A percentile compares a stretch with the other conserved stretches of the same genome.
Evolutionary conservation across 2,888 invertebrate species (phyloP).

Genomic region (Callosobruchus maculatus): DNA sequence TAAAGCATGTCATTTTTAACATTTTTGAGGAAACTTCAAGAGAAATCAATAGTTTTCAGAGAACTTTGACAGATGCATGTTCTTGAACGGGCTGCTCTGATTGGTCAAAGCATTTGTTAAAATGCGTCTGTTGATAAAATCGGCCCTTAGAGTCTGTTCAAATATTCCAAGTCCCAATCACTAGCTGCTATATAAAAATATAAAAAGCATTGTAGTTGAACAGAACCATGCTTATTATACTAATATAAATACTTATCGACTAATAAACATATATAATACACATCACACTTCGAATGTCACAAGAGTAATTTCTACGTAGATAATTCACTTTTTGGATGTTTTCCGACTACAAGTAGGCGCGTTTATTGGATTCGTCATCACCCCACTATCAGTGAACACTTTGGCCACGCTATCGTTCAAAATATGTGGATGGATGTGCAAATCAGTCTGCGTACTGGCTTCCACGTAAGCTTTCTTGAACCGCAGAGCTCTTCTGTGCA

Average conservation of each 20-base stretch:
- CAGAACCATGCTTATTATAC: background rate
- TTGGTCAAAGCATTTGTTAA: too few relatives aligned
- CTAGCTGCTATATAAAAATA: background rate
- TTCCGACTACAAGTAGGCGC: background rate
- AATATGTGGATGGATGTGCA: conserved; percentile 25
- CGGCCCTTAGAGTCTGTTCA: too few relatives aligned
- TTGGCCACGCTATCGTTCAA: conserved; percentile 20
- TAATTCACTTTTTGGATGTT: background rate
- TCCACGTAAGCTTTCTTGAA: conserved; percentile 12
- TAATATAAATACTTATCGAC: conserved; percentile 5
- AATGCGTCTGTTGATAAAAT: too few relatives aligned
- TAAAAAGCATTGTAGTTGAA: background rate
- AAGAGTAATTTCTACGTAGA: background rate
- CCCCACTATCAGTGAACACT: conserved; percentile 12
- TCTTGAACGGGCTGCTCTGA: too few relatives aligned
- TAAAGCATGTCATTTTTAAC: too few relatives aligned
- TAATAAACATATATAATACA: conserved; percentile 6
- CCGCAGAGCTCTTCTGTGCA: conserved; percentile 12
- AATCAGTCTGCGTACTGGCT: conserved; percentile 22
- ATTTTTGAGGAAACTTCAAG: too few relatives aligned
- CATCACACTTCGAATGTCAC: conserved; percentile 2
- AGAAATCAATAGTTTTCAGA: too few relatives aligned
- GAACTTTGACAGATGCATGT: too few relatives aligned
- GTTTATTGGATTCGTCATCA: conserved; percentile 5
- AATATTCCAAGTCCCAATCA: too few relatives aligned